Evolutionary conservation across 2,797 vertebrate species (phyloP).

Genomic region (Alca torda): DNA sequence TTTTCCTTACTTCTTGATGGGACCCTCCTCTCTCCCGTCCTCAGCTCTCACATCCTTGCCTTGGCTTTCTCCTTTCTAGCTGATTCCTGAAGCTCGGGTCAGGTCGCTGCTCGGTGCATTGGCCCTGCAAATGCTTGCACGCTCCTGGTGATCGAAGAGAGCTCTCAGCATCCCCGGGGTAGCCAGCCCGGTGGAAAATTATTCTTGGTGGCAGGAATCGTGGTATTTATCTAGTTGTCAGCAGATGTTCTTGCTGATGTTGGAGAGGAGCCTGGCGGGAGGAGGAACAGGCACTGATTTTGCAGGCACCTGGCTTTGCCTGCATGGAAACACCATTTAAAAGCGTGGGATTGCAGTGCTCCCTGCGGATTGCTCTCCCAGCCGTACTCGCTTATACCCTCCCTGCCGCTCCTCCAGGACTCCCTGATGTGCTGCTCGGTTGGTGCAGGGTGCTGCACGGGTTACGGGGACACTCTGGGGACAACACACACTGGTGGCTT

Average conservation of each 20-base stretch:
- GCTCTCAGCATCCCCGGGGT: not conserved
- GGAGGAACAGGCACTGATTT: not conserved
- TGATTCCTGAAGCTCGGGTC: not conserved
- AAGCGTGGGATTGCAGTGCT: not conserved
- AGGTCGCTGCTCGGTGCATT: rapidly evolving
- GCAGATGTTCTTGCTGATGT: not conserved
- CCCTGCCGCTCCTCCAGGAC: not conserved
- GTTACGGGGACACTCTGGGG: not conserved
- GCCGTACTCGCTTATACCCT: not conserved
- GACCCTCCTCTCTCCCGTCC: not conserved
- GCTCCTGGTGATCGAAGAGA: not conserved
- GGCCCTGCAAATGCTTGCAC: not conserved
- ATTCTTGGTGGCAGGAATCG: not conserved
- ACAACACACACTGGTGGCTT: not conserved
- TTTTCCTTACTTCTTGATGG: not conserved
- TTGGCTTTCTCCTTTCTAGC: not conserved
- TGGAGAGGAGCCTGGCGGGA: not conserved
- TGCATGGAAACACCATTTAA: not conserved
- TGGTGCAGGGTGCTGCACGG: not conserved
- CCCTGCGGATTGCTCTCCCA: not conserved
- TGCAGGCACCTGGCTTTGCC: not conserved
- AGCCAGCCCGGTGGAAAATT: not conserved
- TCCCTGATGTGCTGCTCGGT: not conserved
- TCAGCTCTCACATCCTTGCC: not conserved
- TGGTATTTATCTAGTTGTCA: not conserved